phyloP scores from a whole-genome alignment of 2,888 invertebrate genomes.

The Synanthedon vespiformis region DNA sequence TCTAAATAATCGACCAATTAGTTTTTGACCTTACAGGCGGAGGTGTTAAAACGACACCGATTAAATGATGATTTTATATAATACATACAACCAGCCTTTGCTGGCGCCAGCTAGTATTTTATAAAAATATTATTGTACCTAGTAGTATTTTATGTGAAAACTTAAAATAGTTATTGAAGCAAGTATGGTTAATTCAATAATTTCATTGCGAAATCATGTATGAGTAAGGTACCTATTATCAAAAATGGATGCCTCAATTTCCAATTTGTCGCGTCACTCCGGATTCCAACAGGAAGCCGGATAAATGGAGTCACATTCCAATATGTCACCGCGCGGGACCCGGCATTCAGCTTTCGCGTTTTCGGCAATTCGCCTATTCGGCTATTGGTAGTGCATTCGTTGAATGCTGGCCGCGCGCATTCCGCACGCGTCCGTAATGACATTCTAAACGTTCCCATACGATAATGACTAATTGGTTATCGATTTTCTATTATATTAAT shows the following conservation, averaged over 20 bases:
- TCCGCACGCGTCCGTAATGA: slow-evolving; percentile 43
- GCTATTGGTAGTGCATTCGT: slow-evolving; percentile 45
- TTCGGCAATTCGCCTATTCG: slow-evolving; percentile 41
- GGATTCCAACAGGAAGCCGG: slow-evolving; percentile 69
- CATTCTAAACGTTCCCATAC: slow-evolving; percentile 38
- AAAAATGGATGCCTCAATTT: slow-evolving; percentile 66
- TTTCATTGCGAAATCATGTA: slow-evolving; percentile 14
- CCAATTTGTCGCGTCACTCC: slow-evolving; percentile 69
- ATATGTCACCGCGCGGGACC: slow-evolving; percentile 62
- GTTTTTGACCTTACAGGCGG: too few species aligned
- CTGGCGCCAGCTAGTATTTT: too few species aligned
- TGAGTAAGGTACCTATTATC: slow-evolving; percentile 46
- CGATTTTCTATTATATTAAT: slow-evolving; percentile 15
- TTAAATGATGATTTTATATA: too few species aligned
- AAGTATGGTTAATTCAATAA: too few species aligned
- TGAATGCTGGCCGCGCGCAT: slow-evolving; percentile 43
- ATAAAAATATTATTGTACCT: too few species aligned
- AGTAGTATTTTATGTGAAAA: too few species aligned
- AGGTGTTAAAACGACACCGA: too few species aligned
- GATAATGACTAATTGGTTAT: slow-evolving; percentile 17
- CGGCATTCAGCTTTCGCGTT: slow-evolving; percentile 49
- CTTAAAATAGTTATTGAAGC: too few species aligned
- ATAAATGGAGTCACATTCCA: slow-evolving; percentile 71
- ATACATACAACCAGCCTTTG: too few species aligned
- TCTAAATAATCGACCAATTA: too few species aligned